Conservation (phyloP, 2,888 invertebrate genomes). For the Cylindroiulus punctatus region DNA sequence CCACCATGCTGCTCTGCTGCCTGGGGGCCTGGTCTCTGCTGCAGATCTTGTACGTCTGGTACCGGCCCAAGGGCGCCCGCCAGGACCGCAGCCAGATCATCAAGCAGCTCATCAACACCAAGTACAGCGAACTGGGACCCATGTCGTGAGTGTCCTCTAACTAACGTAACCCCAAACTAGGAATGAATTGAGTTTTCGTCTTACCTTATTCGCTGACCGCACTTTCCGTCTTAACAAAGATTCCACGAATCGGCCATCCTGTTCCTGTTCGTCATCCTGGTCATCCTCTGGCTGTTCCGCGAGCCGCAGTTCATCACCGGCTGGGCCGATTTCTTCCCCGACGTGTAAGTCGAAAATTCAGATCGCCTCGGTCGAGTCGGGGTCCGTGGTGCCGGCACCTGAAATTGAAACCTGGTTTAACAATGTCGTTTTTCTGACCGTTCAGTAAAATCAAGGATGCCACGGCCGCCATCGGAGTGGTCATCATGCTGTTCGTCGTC, state of each 20-base stretch:
- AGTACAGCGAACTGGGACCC: conserved; percentile 56
- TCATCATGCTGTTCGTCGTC: conserved; percentile 64
- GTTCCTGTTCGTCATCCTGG: conserved; percentile 78
- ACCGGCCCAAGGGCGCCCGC: conserved; percentile 43
- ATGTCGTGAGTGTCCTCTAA: conserved; percentile 56
- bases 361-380: no score
- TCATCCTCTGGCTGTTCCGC: conserved; percentile 88
- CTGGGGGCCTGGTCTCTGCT: conserved; percentile 80
- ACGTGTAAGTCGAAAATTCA: conserved; percentile 56
- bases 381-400: not conserved
- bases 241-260: conserved; percentile 65
- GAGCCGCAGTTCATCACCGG: conserved; percentile 87
- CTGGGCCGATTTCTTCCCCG: conserved; percentile 77
- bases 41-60: conserved; percentile 66
- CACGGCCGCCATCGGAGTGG: conserved; percentile 67
- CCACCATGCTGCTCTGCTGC: conserved; percentile 83
- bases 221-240: conserved; percentile 50
- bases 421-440: not conserved
- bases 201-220: not conserved
- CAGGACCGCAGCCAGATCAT: conserved; percentile 53
- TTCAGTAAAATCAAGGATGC: conserved; percentile 65
- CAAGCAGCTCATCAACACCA: conserved; percentile 53
- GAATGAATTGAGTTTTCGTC: not conserved
- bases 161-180: not conserved
- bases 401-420: not conserved